phyloP scores from a whole-genome alignment of 2,797 vertebrate genomes.

The Sebastes minor region DNA sequence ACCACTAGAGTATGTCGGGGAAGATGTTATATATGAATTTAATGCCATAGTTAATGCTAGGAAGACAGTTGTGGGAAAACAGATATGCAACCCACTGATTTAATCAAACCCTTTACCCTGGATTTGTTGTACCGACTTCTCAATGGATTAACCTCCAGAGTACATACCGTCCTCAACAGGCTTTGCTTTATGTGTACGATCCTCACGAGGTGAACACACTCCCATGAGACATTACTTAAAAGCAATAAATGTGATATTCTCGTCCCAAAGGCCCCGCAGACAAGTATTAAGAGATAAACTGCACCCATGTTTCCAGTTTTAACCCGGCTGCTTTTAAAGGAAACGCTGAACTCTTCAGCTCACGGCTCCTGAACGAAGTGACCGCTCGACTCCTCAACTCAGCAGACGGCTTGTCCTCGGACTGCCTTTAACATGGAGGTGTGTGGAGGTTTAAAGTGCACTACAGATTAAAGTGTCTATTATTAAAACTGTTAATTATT shows the following conservation, averaged over 20 bases:
- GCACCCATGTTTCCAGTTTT: neutral
- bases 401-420: constrained; percentile 31
- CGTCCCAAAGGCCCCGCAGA: neutral
- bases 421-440: constrained; percentile 55
- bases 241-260: constrained; percentile 7
- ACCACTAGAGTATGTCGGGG: neutral
- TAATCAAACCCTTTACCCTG: neutral
- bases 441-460: constrained; percentile 68
- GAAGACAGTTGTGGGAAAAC: neutral
- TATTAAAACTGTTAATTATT: constrained; percentile 54
- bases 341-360: constrained; percentile 24
- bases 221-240: constrained; percentile 6
- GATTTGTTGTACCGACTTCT: neutral
- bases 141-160: neutral
- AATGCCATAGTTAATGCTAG: neutral
- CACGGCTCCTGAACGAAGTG: constrained; percentile 1
- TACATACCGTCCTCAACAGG: neutral
- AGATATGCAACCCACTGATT: neutral
- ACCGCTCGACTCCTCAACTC: constrained; percentile 16
- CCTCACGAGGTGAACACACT: neutral
- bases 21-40: neutral
- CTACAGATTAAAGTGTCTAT: constrained; percentile 69
- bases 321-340: constrained; percentile 31
- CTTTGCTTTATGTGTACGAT: neutral
- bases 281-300: neutral